Evolutionary conservation across 1,140 invertebrate genomes (phyloP).

Genomic region (Scaptomyza graminum): DNA sequence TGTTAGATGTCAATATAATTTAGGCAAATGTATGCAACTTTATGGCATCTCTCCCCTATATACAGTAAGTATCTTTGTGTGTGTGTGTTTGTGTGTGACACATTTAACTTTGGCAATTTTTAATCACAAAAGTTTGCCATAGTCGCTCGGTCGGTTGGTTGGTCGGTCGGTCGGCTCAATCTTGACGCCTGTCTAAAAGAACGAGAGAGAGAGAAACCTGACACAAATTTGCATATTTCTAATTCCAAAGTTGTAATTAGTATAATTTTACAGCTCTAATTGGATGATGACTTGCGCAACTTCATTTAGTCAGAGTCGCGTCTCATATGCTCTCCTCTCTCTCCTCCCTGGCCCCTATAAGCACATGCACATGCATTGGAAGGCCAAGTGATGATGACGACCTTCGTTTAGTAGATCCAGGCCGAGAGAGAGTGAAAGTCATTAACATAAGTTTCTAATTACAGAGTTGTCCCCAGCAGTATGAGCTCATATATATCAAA

Average conservation of each 20-base stretch:
- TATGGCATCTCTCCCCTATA: conserved; percentile 3
- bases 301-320: conserved; percentile 58
- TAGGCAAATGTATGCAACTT: conserved; percentile 74
- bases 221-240: conserved; percentile 75
- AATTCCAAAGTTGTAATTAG: conserved; percentile 83
- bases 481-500: conserved; percentile 24
- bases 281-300: conserved; percentile 78
- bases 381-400: conserved; percentile 32
- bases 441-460: conserved; percentile 66
- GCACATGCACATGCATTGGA: conserved; percentile 64
- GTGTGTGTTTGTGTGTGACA: conserved; percentile 15
- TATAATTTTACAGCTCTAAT: conserved; percentile 81
- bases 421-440: conserved; percentile 60
- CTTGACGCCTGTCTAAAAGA: conserved; percentile 14
- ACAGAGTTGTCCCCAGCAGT: conserved; percentile 35
- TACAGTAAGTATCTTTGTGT: conserved; percentile 12
- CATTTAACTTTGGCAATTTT: conserved; percentile 68
- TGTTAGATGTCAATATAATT: conserved; percentile 76
- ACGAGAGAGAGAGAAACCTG: too few relatives aligned
- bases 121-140: conserved; percentile 70
- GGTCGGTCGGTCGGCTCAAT: not conserved
- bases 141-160: not conserved
- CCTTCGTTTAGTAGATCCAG: conserved; percentile 51
- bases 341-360: conserved; percentile 31
- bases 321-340: conserved; percentile 20